These are phyloP conservation scores for Polymixis flavicincta DNA, from an alignment of 2,888 invertebrate genomes.

Conservation along the genomic window DNA sequence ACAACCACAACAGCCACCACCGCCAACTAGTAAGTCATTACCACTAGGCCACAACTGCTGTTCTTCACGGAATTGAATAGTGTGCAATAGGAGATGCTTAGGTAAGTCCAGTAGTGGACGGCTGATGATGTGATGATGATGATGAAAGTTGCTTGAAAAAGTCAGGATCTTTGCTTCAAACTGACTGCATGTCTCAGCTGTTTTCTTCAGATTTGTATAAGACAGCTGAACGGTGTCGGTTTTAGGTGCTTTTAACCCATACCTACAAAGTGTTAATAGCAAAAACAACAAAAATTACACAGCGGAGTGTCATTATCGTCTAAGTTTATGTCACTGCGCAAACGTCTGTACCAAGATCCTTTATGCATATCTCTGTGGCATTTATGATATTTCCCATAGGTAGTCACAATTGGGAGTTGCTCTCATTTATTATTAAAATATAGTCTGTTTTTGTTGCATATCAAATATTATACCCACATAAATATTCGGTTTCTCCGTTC, in stretches of 20 bases:
- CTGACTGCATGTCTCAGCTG: background rate
- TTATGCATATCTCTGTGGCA: conserved; percentile 24
- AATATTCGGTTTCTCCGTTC: conserved; percentile 58
- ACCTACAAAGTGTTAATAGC: background rate
- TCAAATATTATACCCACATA: conserved; percentile 61
- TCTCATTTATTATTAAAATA: conserved; percentile 63
- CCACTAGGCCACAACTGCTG: too few relatives aligned
- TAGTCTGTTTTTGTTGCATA: conserved; percentile 57
- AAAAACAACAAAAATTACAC: background rate
- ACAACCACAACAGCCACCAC: too few relatives aligned
- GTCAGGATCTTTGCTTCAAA: background rate
- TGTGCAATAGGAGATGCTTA: too few relatives aligned
- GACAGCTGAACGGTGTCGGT: background rate
- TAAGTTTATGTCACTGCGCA: conserved; percentile 15
- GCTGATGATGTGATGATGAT: background rate
- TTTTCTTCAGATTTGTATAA: background rate
- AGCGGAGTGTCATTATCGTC: conserved; percentile 5
- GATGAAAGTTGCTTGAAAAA: background rate
- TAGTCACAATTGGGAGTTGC: conserved; percentile 54
- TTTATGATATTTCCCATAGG: conserved; percentile 47
- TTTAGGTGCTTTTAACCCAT: background rate
- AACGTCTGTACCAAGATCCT: conserved; percentile 22
- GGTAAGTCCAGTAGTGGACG: background rate
- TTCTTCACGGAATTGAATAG: too few relatives aligned
- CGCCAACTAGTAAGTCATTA: too few relatives aligned